Conservation (phyloP, 1,140 invertebrate species). For the Neelides sp. region DNA sequence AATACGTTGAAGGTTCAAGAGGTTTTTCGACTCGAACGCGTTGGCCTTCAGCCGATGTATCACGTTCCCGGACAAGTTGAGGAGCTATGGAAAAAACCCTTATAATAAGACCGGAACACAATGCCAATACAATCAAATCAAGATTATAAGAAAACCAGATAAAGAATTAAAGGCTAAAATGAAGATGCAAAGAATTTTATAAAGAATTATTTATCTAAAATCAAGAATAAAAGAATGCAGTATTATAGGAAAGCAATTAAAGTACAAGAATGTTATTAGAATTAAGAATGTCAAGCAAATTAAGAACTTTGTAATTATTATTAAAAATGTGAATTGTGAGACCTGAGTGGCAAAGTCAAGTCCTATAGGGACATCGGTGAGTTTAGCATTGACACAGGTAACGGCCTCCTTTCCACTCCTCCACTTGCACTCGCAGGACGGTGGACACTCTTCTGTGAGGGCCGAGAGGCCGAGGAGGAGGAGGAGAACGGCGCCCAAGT, state of each 20-base stretch:
- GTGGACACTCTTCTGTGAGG: conserved; percentile 41
- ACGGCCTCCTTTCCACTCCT: conserved; percentile 69
- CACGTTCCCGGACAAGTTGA: conserved; percentile 59
- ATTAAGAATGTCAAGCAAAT: no score
- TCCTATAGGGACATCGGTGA: conserved; percentile 51
- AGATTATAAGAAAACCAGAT: neutral
- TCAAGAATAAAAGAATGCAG: neutral
- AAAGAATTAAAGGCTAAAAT: neutral
- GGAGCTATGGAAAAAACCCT: conserved; percentile 38
- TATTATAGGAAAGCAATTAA: no score
- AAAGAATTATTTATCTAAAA: no score
- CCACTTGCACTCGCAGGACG: conserved; percentile 70
- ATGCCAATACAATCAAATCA: no score
- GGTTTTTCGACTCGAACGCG: conserved; percentile 53
- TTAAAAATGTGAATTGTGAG: neutral
- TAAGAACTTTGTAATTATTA: no score
- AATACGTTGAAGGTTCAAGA: conserved; percentile 65
- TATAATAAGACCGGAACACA: no score
- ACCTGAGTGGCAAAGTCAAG: conserved; percentile 58
- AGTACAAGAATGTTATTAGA: no score
- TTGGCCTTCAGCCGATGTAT: conserved; percentile 51
- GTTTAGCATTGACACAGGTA: conserved; percentile 55
- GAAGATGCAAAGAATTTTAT: neutral
- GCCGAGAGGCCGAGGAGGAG: conserved; percentile 8
- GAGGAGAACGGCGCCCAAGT: conserved; percentile 2